phyloP scores from a whole-genome alignment of 1,140 invertebrate genomes.

The Aphaenogaster floridana region DNA sequence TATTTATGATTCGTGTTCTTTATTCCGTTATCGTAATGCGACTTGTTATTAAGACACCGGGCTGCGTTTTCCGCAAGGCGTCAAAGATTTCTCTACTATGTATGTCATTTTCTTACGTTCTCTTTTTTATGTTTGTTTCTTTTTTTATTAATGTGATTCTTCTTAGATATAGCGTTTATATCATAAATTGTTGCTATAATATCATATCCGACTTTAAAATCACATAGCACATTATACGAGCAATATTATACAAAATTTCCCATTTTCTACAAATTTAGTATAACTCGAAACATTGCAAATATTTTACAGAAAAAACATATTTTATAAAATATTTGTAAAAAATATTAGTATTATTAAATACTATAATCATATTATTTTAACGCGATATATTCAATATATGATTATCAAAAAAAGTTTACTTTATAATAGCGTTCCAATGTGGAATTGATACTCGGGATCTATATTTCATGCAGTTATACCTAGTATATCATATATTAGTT shows the following conservation, averaged over 20 bases:
- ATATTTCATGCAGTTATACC: not conserved
- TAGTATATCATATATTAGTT: not conserved
- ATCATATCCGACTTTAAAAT: not conserved
- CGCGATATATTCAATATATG: not conserved
- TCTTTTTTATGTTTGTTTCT: not conserved
- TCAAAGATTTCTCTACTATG: not conserved
- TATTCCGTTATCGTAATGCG: constrained; percentile 61
- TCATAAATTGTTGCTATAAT: not conserved
- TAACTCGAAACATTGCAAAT: not conserved
- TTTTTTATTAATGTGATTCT: not conserved
- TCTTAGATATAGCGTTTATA: not conserved
- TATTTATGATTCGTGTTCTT: constrained; percentile 60
- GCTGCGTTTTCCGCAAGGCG: not conserved
- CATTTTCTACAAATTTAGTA: not conserved
- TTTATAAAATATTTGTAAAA: not conserved
- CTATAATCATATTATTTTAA: not conserved
- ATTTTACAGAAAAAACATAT: not conserved
- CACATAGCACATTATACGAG: not conserved
- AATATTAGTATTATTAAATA: not conserved
- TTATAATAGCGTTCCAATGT: not conserved
- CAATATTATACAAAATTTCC: not conserved
- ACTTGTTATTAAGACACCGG: constrained; percentile 52
- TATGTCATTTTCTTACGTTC: not conserved
- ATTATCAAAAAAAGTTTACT: not conserved
- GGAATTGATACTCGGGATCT: not conserved